Evolutionary conservation across 2,888 invertebrate genomes (phyloP), one percentile per base, ranked within the genome.

Genomic region (Acanthacorydalis orientalis): DNA sequence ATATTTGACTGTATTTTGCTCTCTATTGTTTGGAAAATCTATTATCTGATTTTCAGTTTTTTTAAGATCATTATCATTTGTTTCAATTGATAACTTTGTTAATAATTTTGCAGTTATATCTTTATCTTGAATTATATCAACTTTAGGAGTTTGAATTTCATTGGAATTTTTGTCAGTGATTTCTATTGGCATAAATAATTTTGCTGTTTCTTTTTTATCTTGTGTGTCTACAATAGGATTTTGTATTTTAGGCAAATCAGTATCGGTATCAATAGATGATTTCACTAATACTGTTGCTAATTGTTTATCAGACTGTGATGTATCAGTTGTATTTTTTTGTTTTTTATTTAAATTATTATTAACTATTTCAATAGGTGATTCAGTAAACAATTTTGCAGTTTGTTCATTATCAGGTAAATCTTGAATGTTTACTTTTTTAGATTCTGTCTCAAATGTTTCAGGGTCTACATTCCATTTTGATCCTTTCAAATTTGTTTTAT

Each of bases 371-470:
- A 53, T 53, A 51, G 58, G 54, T 51, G 59, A 57, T 43, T 56
- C 52, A 9, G 55, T 52, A 31, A 51, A 47, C 1, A 52, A 51
- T 35, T 43, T 50, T 23, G 57, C 59, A 44, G 44, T 51, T 40
- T 48, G 49, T 37, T 51, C 50, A 43, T 50, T 48, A 14, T 51
- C 40, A 31, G 45, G 45, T 48, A 31, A 49, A 55, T 67, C 68
- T 11, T 66, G 62, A 9, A 66, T 57, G 10, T 62, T 50, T 1
- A 67, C 60, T 55, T 70, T 66, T 4, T 61, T 67, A 63, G 37
- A 67, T 54, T 70, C 68, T 39, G 69, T 64, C 54, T 50, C 48
- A 10, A 52, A 46, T 10, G 47, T 48, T 43, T 51, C 51, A 48
- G 50, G 46, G 49, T 51, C 48, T 50, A 35, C 32, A 12, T 16